These are phyloP conservation scores for Xestia sexstrigata DNA, from an alignment of 2,888 invertebrate genomes.

Conservation along the genomic window DNA sequence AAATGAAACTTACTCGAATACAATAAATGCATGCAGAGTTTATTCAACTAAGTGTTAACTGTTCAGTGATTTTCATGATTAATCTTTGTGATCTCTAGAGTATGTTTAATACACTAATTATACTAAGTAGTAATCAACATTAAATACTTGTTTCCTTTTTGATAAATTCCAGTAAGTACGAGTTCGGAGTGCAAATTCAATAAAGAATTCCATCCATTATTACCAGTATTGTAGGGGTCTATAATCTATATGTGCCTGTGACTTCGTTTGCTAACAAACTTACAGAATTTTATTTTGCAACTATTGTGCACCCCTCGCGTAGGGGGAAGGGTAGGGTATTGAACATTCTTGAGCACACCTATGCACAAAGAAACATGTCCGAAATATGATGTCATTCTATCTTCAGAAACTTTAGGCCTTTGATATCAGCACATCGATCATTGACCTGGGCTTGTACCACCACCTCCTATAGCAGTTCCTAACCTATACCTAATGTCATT, in stretches of 20 bases:
- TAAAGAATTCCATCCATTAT: conserved; percentile 15
- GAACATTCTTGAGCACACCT: not conserved
- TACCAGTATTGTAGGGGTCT: not conserved
- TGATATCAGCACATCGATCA: not conserved
- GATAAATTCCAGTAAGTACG: conserved; percentile 17
- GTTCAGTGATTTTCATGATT: conserved; percentile 12
- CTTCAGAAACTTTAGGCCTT: not conserved
- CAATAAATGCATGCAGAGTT: conserved; percentile 11
- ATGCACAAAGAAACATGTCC: not conserved
- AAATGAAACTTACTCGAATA: conserved; percentile 14
- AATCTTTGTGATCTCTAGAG: conserved; percentile 25
- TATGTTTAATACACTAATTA: conserved; percentile 26
- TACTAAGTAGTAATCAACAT: conserved; percentile 40
- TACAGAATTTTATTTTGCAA: no score
- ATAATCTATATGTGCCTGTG: not conserved
- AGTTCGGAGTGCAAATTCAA: conserved; percentile 37
- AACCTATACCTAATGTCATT: not conserved
- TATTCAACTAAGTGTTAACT: conserved; percentile 12
- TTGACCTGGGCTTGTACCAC: not conserved
- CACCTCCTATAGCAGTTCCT: no score
- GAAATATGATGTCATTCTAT: not conserved
- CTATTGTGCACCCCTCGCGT: no score
- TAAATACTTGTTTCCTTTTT: conserved; percentile 21
- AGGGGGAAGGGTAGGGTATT: not conserved
- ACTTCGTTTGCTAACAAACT: conserved; percentile 20